Base-by-base conservation (phyloP, 2,888 invertebrate species). In the Dione vanillae region DNA sequence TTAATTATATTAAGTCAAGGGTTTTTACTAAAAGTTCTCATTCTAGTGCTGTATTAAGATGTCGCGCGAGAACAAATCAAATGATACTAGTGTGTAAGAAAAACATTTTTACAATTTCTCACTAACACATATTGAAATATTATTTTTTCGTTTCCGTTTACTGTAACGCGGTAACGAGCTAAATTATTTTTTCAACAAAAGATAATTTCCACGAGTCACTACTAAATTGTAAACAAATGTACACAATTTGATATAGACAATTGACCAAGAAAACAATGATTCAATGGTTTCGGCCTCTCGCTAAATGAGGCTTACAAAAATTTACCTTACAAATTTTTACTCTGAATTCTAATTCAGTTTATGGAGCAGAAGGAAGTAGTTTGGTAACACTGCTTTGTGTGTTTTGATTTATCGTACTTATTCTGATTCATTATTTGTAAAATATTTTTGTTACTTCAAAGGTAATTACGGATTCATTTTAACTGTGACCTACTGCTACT, bases 251-350 rank as follows among this genome's bases (percentile, higher is more conserved):
- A 43, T 3, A n/a, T 5, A 59, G n/a, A 27, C 43, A 27, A n/a
- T 43, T 45, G 43, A n/a, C 43, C 43, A 19, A 10, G 37, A 59
- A 59, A 43, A 19, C 6, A 27, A 27, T 59, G 59, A 59, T 59
- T 59, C n/a, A 59, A 43, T 43, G 43, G 14, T 59, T 43, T n/a
- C 27, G 43, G 59, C 43, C 58, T 40, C 27, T 27, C 49, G 37
- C 54, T 59, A 67, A 67, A 67, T 40, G 45, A 58, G 49, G 67
- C 49, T 59, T 41, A 49, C 40, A 14, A 49, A 41, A 67, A 59
- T 67, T 67, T 58, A n/a, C 47, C 40, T 40, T 67, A 49, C 49
- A 49, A 35, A 54, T 41, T 37, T 67, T 65, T 67, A 58, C 59
- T 27, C 59, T 20, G 14, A 59, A 27, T 45, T 59, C 43, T 27